Base-by-base conservation (phyloP, 2,888 invertebrate species). In the Hipparchia semele region DNA sequence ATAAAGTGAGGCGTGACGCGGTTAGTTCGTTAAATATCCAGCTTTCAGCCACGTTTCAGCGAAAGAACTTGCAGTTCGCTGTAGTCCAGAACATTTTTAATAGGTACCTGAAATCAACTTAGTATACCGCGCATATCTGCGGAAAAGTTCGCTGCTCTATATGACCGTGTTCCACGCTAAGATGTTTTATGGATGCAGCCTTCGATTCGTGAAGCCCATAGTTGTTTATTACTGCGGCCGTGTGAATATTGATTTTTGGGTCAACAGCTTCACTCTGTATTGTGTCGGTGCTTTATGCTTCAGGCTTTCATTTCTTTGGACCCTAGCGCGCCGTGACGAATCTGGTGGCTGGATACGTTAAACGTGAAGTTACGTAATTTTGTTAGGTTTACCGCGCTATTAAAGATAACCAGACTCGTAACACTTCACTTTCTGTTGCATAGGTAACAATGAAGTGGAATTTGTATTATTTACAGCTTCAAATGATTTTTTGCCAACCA, bases 171-270 rank as follows among this genome's bases (percentile, higher is more conserved):
- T 79, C 84, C 82, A 75, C 83, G 78, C 75, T 80, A 73, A 79
- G 82, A 90, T 90, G 87, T 90, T 90, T 91, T 90, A 90, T 90
- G 89, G 84, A 90, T 88, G 84, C 84, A 84, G 83, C 89, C 88
- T 89, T 90, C 90, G 84, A 90, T 91, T 91, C 83, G 89, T 86
- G 83, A 89, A 88, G 87, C 89, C 85, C 87, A 89, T 90, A 87
- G 84, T 81, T 76, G 84, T 91, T 92, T 91, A 90, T 90, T 89
- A 84, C 89, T 84, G 82, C 82, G 80, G 78, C 85, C 84, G 83
- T 86, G 87, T 90, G 92, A 92, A 92, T 92, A 91, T 88, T 92
- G 89, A 92, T 92, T 92, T 93, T 89, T 91, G 83, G 92, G 92
- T 92, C 90, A 92, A 88, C 87, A 86, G 84, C 88, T 87, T 87